Evolutionary conservation across 2,797 vertebrate species (phyloP).

Genomic region (Coregonus ussuriensis): DNA sequence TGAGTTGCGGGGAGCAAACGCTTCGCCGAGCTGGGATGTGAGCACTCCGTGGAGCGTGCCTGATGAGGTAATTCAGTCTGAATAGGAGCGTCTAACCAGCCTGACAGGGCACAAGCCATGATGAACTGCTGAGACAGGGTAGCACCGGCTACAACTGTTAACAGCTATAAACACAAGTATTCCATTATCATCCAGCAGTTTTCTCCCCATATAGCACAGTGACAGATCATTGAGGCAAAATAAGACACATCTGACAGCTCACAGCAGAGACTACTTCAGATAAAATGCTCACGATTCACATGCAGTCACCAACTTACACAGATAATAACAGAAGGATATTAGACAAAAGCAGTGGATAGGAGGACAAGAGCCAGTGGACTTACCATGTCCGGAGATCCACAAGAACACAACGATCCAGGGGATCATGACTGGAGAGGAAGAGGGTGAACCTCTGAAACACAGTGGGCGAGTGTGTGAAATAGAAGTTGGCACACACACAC

Average conservation of each 20-base stretch:
- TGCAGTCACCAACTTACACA: constrained; percentile 37
- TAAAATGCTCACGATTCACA: constrained; percentile 27
- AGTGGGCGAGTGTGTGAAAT: constrained; percentile 67
- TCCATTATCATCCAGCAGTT: constrained; percentile 12
- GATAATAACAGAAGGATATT: constrained; percentile 33
- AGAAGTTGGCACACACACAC: constrained; percentile 67
- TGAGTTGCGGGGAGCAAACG: constrained; percentile 54
- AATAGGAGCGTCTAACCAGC: constrained; percentile 60
- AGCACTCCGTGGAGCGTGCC: constrained; percentile 40
- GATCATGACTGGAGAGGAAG: constrained; percentile 68
- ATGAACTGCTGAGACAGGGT: constrained; percentile 30
- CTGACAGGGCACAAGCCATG: constrained; percentile 28
- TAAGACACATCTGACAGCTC: constrained; percentile 35
- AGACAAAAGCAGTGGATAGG: constrained; percentile 43
- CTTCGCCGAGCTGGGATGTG: constrained; percentile 54
- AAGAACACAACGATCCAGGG: constrained; percentile 66
- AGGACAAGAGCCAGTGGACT: constrained; percentile 55
- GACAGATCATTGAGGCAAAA: constrained; percentile 16
- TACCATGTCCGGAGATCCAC: constrained; percentile 74
- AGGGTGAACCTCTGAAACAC: constrained; percentile 68
- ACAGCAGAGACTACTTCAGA: constrained; percentile 40
- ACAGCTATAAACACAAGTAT: constrained; percentile 7
- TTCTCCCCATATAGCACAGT: constrained; percentile 12
- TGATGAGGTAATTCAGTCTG: constrained; percentile 57
- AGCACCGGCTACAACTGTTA: constrained; percentile 22